phyloP scores from a whole-genome alignment of 2,888 invertebrate genomes.

The Ommatoiulus sabulosus region DNA sequence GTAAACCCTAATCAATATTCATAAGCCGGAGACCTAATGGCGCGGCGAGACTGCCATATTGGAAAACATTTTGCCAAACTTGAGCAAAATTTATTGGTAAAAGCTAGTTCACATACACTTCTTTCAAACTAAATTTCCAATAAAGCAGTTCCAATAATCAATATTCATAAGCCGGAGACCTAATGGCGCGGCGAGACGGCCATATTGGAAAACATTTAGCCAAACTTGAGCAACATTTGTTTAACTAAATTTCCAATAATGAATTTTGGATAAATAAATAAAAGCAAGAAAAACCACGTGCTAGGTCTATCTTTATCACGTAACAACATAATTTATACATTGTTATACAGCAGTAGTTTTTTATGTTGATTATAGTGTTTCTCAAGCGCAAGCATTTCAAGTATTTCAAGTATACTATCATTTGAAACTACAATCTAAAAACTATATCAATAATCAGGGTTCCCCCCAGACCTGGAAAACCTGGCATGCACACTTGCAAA shows the following conservation, averaged over 20 bases:
- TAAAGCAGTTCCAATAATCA: not conserved
- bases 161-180: not conserved
- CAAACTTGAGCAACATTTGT: not conserved
- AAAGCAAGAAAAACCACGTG: too few relatives aligned
- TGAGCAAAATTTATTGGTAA: not conserved
- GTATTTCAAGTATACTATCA: too few relatives aligned
- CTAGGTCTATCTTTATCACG: too few relatives aligned
- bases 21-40: not conserved
- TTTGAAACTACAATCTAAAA: too few relatives aligned
- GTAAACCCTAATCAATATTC: constrained; percentile 19
- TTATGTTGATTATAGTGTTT: too few relatives aligned
- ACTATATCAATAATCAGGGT: too few relatives aligned
- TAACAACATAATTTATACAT: too few relatives aligned
- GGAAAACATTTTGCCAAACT: not conserved
- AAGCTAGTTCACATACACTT: not conserved
- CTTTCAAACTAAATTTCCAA: too few relatives aligned
- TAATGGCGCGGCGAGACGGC: not conserved
- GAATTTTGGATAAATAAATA: not conserved
- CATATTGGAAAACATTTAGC: not conserved
- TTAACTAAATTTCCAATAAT: not conserved
- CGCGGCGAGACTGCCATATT: not conserved
- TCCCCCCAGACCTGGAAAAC: too few relatives aligned
- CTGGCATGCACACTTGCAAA: too few relatives aligned
- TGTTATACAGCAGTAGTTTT: too few relatives aligned
- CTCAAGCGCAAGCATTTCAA: too few relatives aligned